These are phyloP conservation scores for Ceratosolen fusciceps DNA, from an alignment of 1,140 invertebrate genomes.

Conservation along the genomic window DNA sequence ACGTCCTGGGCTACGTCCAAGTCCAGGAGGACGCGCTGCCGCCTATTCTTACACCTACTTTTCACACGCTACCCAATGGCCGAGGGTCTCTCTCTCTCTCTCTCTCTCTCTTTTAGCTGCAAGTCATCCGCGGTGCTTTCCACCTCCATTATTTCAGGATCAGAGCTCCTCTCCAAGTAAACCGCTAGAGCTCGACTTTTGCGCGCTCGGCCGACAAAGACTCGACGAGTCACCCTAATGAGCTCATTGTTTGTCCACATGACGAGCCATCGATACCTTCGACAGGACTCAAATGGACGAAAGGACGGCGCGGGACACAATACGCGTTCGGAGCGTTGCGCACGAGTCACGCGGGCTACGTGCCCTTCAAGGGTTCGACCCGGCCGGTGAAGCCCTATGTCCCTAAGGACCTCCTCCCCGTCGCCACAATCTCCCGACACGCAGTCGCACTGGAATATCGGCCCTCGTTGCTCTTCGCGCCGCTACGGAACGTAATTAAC, in stretches of 20 bases:
- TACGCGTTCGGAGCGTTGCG: too few species aligned
- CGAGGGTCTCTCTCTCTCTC: constrained; percentile 3
- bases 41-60: constrained; percentile 46
- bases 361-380: too few species aligned
- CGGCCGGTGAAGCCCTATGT: too few species aligned
- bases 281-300: too few species aligned
- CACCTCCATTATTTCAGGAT: constrained; percentile 14
- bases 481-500: too few species aligned
- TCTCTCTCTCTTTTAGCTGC: too few species aligned
- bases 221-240: not conserved
- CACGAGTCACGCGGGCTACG: too few species aligned
- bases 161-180: not conserved
- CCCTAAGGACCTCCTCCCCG: too few species aligned
- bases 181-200: not conserved
- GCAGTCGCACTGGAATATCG: not conserved
- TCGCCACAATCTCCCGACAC: too few species aligned
- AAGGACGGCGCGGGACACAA: too few species aligned
- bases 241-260: not conserved
- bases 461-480: too few species aligned
- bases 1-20: not conserved
- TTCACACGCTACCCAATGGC: constrained; percentile 42
- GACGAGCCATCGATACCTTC: too few species aligned
- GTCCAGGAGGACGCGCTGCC: not conserved
- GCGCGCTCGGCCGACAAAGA: not conserved
- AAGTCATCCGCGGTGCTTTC: not conserved